Evolutionary conservation across 2,888 invertebrate genomes (phyloP).

Genomic region (Drosophila pseudotalamancana): DNA sequence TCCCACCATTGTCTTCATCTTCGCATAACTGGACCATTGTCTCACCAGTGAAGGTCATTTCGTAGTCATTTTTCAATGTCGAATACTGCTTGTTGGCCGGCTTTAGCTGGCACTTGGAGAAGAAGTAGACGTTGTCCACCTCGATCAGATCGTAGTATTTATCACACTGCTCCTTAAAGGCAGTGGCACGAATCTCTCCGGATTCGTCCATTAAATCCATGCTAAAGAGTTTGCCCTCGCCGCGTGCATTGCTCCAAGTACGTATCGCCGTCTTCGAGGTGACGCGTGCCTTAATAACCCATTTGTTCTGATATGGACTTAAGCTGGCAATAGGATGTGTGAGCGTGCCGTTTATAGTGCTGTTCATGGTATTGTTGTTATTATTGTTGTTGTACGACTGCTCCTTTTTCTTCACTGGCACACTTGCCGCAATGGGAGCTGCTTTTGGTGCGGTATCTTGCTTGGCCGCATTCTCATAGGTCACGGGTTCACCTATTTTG

Average conservation of each 20-base stretch:
- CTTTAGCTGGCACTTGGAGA: slow-evolving; percentile 94
- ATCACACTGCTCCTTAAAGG: slow-evolving; percentile 94
- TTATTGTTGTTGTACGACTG: slow-evolving; percentile 42
- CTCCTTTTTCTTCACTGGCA: slow-evolving; percentile 43
- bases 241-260: slow-evolving; percentile 95
- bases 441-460: slow-evolving; percentile 47
- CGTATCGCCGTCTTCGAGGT: slow-evolving; percentile 92
- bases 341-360: slow-evolving; percentile 83
- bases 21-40: slow-evolving; percentile 87
- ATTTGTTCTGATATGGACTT: slow-evolving; percentile 97
- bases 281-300: slow-evolving; percentile 96
- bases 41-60: slow-evolving; percentile 94
- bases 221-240: slow-evolving; percentile 97
- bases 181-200: slow-evolving; percentile 96
- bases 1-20: slow-evolving; percentile 85
- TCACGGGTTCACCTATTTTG: slow-evolving; percentile 93
- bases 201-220: slow-evolving; percentile 97
- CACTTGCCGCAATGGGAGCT: slow-evolving; percentile 29
- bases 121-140: slow-evolving; percentile 94
- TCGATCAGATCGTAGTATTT: slow-evolving; percentile 95
- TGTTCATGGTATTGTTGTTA: slow-evolving; percentile 64
- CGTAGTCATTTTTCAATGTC: slow-evolving; percentile 95
- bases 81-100: slow-evolving; percentile 96
- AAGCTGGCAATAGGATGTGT: slow-evolving; percentile 90
- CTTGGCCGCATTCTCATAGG: slow-evolving; percentile 85